A percentile compares a stretch with the other conserved stretches of the same genome.
Evolutionary conservation across 1,140 invertebrate species (phyloP).

Genomic region (Calycopis cecrops): DNA sequence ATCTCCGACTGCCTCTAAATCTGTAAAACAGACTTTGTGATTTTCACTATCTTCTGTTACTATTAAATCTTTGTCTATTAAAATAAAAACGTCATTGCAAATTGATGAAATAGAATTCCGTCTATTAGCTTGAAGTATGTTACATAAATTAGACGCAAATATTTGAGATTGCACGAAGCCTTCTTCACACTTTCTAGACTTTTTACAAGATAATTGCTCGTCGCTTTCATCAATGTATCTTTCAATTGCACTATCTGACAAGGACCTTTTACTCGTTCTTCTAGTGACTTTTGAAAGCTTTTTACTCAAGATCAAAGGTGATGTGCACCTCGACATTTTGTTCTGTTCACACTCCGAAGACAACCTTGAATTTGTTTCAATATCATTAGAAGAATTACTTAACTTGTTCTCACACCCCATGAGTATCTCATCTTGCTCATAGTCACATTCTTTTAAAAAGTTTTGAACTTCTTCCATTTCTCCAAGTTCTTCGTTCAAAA

Average conservation of each 20-base stretch:
- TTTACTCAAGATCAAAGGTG: not conserved
- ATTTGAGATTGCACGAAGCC: conserved; percentile 32
- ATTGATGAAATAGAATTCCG: conserved; percentile 57
- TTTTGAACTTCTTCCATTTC: not conserved
- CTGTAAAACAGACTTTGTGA: conserved; percentile 2
- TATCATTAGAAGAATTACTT: not conserved
- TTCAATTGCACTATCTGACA: conserved; percentile 57
- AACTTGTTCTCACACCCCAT: too few species aligned
- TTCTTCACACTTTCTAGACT: conserved; percentile 37
- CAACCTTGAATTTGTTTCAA: not conserved
- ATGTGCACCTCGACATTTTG: not conserved
- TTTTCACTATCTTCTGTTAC: conserved; percentile 48
- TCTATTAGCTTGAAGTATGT: conserved; percentile 48
- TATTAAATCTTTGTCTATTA: conserved; percentile 58
- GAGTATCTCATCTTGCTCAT: too few species aligned
- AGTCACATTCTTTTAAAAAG: too few species aligned
- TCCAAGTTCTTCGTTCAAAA: not conserved
- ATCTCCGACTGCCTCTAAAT: not conserved
- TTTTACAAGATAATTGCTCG: conserved; percentile 31
- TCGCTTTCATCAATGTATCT: conserved; percentile 25
- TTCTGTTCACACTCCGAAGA: not conserved
- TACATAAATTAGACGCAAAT: conserved; percentile 39
- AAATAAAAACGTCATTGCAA: conserved; percentile 58
- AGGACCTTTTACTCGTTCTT: conserved; percentile 47
- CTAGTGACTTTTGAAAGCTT: not conserved